Evolutionary conservation across 2,797 vertebrate genomes (phyloP), one percentile per base, ranked within the genome.

Genomic region (Anniella stebbinsi): DNA sequence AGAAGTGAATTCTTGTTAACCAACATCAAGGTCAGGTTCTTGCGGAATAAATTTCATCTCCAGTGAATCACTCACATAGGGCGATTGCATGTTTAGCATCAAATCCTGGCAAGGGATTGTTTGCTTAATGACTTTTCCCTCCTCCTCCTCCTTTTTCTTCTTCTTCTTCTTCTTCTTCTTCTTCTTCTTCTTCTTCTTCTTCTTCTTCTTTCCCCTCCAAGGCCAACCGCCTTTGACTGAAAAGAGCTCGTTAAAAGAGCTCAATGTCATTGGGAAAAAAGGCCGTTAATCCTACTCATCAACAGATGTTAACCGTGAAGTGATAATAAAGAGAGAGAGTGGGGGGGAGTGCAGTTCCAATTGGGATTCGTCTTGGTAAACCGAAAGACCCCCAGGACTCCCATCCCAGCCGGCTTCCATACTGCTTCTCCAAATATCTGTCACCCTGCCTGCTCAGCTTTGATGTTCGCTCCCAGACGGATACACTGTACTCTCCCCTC

Each of bases 341-440:
- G 88, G 80, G 82, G 54, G 51, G 81, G 81, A 60, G 77, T n/a
- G 28, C 89, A 93, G 93, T 94, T 95, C 93, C 92, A 96, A 96
- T 96, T 94, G 93, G 92, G 91, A 95, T 93, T 96, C 92, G 7
- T 91, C 67, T 86, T 75, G 93, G 91, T 93, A 94, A 97, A 94
- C 81, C 88, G 89, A 21, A 83, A 90, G 92, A 90, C 90, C 95
- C 88, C 88, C 89, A 90, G 28, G 95, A 95, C 96, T 94, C 91
- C 86, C 84, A 87, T 88, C 89, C 95, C 96, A 97, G 97, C 97
- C 96, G 48, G 97, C 95, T 96, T 94, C 98, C 98, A 97, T 92
- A 98, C 98, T 97, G 98, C 83, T 98, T 97, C 95, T 97, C 97
- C 96, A 98, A 98, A 99, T 98, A 98, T 95, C 97, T 97, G 93